Percentiles rank a stretch among this genome's conserved stretches.
Evolutionary conservation across 1,140 invertebrate species (phyloP).

Genomic region (Apis cerana): DNA sequence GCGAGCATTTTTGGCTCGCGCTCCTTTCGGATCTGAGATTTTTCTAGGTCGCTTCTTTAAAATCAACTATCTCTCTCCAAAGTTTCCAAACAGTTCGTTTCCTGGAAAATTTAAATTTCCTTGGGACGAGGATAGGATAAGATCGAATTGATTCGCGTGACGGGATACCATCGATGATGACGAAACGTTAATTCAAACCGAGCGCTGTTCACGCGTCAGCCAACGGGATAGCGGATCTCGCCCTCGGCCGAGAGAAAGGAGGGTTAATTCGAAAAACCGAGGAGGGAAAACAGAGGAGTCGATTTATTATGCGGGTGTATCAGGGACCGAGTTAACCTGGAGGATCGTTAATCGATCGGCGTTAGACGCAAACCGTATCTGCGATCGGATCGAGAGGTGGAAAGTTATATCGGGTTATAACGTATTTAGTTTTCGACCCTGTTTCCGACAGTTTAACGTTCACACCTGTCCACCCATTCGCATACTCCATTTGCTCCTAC

Average conservation of each 20-base stretch:
- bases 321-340: neutral
- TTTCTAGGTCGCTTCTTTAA: constrained; percentile 16
- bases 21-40: neutral
- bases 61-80: neutral
- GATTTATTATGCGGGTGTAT: neutral
- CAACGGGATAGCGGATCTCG: neutral
- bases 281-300: neutral
- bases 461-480: no score
- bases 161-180: no score
- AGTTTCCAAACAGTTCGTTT: neutral
- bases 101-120: neutral
- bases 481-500: no score
- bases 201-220: constrained; percentile 7
- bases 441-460: no score
- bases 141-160: constrained; percentile 8
- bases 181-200: constrained; percentile 10
- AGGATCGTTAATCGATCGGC: constrained; percentile 10
- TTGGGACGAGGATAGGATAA: neutral
- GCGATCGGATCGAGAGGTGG: no score
- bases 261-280: neutral
- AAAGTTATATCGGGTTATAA: neutral
- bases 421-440: neutral
- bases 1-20: no score
- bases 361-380: neutral
- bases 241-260: no score